These are phyloP conservation scores for Maccullochella peelii DNA, from an alignment of 2,113 vertebrate species.

Conservation along the genomic window DNA sequence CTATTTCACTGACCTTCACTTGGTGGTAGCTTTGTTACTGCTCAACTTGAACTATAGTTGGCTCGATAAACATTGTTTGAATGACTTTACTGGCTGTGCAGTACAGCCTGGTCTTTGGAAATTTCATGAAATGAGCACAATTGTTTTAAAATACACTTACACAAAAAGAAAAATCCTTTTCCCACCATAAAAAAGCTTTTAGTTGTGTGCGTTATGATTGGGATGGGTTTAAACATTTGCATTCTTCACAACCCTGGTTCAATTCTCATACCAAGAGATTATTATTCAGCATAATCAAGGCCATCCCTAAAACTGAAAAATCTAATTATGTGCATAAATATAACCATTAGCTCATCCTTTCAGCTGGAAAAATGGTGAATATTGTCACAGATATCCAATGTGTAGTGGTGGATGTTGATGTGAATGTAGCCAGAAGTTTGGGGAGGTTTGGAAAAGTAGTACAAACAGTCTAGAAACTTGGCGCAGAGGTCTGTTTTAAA, in stretches of 20 bases:
- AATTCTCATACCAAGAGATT: no score
- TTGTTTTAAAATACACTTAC: not conserved
- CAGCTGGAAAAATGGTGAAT: not conserved
- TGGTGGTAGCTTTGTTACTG: conserved; percentile 8
- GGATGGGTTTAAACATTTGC: not conserved
- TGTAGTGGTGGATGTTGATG: not conserved
- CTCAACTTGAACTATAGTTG: not conserved
- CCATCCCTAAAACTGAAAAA: not conserved
- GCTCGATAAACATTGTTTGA: conserved; percentile 9
- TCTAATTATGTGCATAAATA: not conserved
- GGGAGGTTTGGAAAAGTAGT: not conserved
- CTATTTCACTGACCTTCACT: conserved; percentile 40
- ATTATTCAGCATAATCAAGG: not conserved
- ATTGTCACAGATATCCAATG: not conserved
- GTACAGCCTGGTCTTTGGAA: not conserved
- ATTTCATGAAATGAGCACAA: not conserved
- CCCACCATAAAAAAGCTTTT: not conserved
- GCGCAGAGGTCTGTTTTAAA: not conserved
- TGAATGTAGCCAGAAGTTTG: not conserved
- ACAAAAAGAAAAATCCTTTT: not conserved
- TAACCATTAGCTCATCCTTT: not conserved
- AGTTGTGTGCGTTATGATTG: not conserved
- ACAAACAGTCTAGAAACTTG: not conserved
- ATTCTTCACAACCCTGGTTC: not conserved
- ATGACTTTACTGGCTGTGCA: not conserved